Percentiles rank a stretch among this genome's conserved stretches.
Conservation (phyloP, 2,888 invertebrate genomes). For the Drosophila meridionalis region DNA sequence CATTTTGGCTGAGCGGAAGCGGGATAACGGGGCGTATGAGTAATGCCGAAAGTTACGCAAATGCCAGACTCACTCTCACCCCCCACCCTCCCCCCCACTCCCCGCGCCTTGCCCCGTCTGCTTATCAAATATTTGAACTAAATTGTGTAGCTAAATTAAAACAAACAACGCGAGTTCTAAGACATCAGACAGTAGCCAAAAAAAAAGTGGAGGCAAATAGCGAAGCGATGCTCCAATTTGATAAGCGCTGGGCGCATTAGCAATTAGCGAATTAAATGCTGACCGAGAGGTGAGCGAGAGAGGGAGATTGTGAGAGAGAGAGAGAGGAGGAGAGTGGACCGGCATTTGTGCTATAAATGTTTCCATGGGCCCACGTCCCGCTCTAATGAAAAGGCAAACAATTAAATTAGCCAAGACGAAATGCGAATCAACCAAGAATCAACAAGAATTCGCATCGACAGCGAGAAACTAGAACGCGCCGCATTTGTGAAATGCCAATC, state of each 20-base stretch:
- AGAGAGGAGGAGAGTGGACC: neutral
- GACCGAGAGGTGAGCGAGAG: slow-evolving; percentile 46
- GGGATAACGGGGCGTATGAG: slow-evolving; percentile 65
- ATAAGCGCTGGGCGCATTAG: slow-evolving; percentile 74
- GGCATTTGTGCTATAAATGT: slow-evolving; percentile 71
- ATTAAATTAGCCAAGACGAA: slow-evolving; percentile 80
- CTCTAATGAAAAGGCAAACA: slow-evolving; percentile 77
- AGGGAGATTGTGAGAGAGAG: neutral
- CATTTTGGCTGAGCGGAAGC: slow-evolving; percentile 61
- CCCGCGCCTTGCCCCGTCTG: slow-evolving; percentile 10
- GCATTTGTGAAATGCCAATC: slow-evolving; percentile 76
- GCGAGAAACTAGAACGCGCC: slow-evolving; percentile 71
- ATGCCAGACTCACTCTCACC: slow-evolving; percentile 29
- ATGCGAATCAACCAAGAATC: slow-evolving; percentile 57
- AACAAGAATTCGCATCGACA: slow-evolving; percentile 47
- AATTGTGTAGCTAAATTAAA: slow-evolving; percentile 78
- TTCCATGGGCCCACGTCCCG: slow-evolving; percentile 72
- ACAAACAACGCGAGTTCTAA: slow-evolving; percentile 47
- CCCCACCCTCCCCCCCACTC: slow-evolving; percentile 2
- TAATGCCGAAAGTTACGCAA: slow-evolving; percentile 71
- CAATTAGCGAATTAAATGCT: slow-evolving; percentile 80
- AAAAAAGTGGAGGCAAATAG: slow-evolving; percentile 53
- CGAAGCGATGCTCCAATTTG: slow-evolving; percentile 77
- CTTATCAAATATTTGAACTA: slow-evolving; percentile 80
- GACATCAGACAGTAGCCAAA: slow-evolving; percentile 52